Base-by-base conservation (phyloP, 1,140 invertebrate species). In the Zaprionus ghesquierei region DNA sequence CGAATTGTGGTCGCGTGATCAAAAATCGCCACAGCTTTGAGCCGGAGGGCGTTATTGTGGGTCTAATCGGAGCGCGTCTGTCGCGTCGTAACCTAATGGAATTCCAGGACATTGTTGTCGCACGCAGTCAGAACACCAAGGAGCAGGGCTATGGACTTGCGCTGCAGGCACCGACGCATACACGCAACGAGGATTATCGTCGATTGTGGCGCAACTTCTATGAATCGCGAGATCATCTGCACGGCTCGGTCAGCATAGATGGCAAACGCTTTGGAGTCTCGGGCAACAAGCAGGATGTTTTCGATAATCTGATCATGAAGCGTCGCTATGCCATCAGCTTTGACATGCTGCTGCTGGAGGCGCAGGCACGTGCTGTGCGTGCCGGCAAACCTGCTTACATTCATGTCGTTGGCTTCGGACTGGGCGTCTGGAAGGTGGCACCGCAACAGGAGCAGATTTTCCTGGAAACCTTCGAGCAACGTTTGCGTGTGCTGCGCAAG, bases 81-180 rank as follows among this genome's bases (percentile, higher is more conserved):
- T 87, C 91, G 61, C 92, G 92, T 31, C 76, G 84, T 10, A 84
- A 92, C 27, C 75, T 92, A 1, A 94, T 94, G 94, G 94, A 94
- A 65, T 94, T 93, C 71, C 93, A 94, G 68, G 94, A 94, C 61
- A 93, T 94, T 50, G 65, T 94, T 0, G 78, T 94, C 5, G 92
- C 92, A 0, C 81, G 91, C 31, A 51, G 81, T 2, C 94, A 94
- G 72, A 94, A 94, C 69, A 93, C 90, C 12, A 54, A 73, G 4
- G 82, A 91, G 10, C 91, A 93, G 27, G 94, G 94, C 75, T 94
- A 92, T 62, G 90, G 90, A 0, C 31, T 66, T 49, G 9, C 20
- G 0, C 12, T 64, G 5, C 59, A 59, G 22, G 61, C 49, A 3
- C 22, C 72, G 2, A 49, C 63, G 2, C 3, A 20, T 1, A 79